phyloP scores from a whole-genome alignment of 2,113 vertebrate species.

The Silurus glanis region DNA sequence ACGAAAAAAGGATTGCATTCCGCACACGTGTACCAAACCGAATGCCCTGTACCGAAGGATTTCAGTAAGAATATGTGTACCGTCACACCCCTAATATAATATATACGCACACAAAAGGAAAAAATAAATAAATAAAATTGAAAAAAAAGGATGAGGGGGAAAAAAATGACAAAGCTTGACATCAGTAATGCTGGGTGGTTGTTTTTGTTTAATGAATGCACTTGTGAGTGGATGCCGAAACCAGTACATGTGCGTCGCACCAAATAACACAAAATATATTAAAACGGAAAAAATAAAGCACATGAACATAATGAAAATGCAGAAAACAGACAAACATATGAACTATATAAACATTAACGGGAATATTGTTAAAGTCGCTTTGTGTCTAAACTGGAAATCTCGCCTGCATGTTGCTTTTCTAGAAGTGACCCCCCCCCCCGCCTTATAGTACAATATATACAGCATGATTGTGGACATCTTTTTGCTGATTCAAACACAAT shows the following conservation, averaged over 20 bases:
- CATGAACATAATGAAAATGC: neutral
- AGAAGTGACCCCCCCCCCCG: neutral
- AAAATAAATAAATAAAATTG: neutral
- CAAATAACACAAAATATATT: slow-evolving; percentile 36
- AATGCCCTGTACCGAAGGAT: no score
- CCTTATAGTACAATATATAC: slow-evolving; percentile 18
- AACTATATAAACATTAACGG: neutral
- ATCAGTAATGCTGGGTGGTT: slow-evolving; percentile 40
- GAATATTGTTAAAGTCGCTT: neutral
- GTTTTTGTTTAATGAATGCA: slow-evolving; percentile 57
- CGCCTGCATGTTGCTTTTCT: neutral
- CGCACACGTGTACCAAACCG: no score
- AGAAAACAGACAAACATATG: slow-evolving; percentile 10
- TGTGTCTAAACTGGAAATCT: neutral
- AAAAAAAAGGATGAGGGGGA: neutral
- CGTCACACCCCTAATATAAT: no score
- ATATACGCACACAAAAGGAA: neutral
- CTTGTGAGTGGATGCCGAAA: slow-evolving; percentile 55
- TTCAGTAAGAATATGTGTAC: no score
- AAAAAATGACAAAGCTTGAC: slow-evolving; percentile 20
- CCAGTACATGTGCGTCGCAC: slow-evolving; percentile 26
- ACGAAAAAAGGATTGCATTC: no score
- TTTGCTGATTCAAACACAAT: slow-evolving; percentile 3
- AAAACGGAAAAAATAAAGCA: neutral
- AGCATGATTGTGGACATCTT: neutral